A percentile compares a stretch with the other conserved stretches of the same genome.
These are phyloP conservation scores for Antrozous pallidus DNA, from an alignment of 2,797 vertebrate genomes.

Conservation along the genomic window DNA sequence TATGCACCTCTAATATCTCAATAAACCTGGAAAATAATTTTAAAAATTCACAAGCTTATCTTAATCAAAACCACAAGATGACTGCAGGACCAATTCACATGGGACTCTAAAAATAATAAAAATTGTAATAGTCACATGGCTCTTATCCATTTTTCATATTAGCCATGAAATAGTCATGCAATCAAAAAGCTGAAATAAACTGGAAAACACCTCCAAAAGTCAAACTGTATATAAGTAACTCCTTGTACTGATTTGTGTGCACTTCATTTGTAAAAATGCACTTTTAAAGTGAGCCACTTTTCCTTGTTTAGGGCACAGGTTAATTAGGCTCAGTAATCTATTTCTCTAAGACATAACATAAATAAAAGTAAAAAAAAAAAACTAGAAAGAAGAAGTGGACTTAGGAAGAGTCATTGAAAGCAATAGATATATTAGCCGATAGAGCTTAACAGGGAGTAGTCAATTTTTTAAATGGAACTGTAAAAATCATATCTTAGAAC, in stretches of 20 bases:
- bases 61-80: slow-evolving; percentile 23
- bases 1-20: neutral
- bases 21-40: neutral
- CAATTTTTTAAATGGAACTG: neutral
- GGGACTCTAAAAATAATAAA: neutral
- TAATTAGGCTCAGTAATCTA: neutral
- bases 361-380: neutral
- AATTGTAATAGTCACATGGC: neutral
- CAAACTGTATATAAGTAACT: neutral
- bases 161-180: neutral
- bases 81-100: neutral
- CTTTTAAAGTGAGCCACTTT: neutral
- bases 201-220: neutral
- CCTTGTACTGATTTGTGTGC: neutral
- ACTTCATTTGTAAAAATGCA: neutral
- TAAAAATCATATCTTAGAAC: neutral
- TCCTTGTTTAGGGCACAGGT: neutral
- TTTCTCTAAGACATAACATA: neutral
- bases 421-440: neutral
- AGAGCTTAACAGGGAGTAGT: neutral
- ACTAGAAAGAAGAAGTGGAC: neutral
- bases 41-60: neutral
- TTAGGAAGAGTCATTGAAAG: neutral
- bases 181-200: neutral
- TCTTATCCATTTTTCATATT: neutral